Percentiles rank a stretch among this genome's conserved stretches.
These are phyloP conservation scores for Pseudocheirus occidentalis DNA, from an alignment of 2,797 vertebrate species.

Conservation along the genomic window DNA sequence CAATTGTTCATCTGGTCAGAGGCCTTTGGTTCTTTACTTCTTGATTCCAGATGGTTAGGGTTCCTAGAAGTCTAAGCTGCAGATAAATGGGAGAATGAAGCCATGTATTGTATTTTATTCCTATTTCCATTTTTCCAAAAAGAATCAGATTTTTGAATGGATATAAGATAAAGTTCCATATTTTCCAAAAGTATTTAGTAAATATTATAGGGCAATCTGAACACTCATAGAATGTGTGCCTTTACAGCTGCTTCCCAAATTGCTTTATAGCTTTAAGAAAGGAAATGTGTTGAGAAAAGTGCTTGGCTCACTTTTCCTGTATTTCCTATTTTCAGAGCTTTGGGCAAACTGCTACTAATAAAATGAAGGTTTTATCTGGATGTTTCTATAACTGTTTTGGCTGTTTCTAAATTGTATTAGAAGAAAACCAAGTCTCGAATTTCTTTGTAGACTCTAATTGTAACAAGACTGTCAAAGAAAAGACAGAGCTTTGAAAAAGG, in stretches of 20 bases:
- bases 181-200: conserved; percentile 49
- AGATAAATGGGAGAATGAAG: not conserved
- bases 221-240: conserved; percentile 63
- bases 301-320: conserved; percentile 40
- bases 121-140: not conserved
- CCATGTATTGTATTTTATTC: not conserved
- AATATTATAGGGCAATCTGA: conserved; percentile 28
- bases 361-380: conserved; percentile 58
- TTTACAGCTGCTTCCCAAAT: conserved; percentile 41
- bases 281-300: conserved; percentile 51
- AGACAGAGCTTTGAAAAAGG: conserved; percentile 67
- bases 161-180: not conserved
- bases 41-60: not conserved
- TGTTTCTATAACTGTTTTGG: conserved; percentile 10
- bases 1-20: not conserved
- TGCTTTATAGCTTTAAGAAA: conserved; percentile 43
- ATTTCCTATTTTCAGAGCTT: conserved; percentile 59
- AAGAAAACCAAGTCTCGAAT: conserved; percentile 61
- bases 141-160: not conserved
- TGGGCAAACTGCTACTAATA: conserved; percentile 44
- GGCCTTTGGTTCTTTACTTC: not conserved
- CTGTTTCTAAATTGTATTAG: conserved; percentile 51
- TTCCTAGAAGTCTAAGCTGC: not conserved
- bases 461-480: conserved; percentile 61
- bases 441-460: conserved; percentile 54